Conservation (phyloP, 1,140 invertebrate species). For the Scaptodrosophila lebanonensis region DNA sequence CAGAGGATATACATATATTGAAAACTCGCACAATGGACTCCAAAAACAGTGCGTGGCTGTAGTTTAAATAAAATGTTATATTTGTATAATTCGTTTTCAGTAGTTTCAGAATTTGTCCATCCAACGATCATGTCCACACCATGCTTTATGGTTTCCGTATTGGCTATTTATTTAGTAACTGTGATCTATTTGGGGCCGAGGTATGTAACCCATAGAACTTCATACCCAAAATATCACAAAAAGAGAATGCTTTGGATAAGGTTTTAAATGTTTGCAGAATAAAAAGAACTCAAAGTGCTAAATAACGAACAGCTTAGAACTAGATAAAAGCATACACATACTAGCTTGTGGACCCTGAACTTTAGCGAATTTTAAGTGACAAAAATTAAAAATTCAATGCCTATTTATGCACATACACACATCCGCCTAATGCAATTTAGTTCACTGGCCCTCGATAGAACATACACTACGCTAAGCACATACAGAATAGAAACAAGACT, state of each 20-base stretch:
- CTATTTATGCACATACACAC: too few relatives aligned
- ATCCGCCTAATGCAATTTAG: constrained; percentile 8
- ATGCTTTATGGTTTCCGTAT: constrained; percentile 43
- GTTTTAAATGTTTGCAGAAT: constrained; percentile 7
- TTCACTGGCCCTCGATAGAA: constrained; percentile 1
- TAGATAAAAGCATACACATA: too few relatives aligned
- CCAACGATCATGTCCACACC: constrained; percentile 73
- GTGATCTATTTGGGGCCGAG: constrained; percentile 41
- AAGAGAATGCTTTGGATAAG: background rate
- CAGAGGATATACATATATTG: too few relatives aligned
- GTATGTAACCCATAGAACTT: constrained; percentile 33
- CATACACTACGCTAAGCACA: too few relatives aligned
- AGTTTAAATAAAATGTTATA: background rate
- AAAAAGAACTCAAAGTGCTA: too few relatives aligned
- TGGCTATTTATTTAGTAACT: constrained; percentile 44
- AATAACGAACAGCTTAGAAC: too few relatives aligned
- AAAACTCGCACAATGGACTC: constrained; percentile 45
- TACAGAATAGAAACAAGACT: too few relatives aligned
- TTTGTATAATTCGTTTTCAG: background rate
- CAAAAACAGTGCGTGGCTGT: constrained; percentile 13
- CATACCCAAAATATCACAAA: background rate
- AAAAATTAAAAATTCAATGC: too few relatives aligned
- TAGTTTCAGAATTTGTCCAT: constrained; percentile 8
- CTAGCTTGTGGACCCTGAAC: too few relatives aligned
- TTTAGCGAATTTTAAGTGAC: too few relatives aligned